Evolutionary conservation across 2,797 vertebrate genomes (phyloP).

Genomic region (Parauchenoglanis ngamensis): DNA sequence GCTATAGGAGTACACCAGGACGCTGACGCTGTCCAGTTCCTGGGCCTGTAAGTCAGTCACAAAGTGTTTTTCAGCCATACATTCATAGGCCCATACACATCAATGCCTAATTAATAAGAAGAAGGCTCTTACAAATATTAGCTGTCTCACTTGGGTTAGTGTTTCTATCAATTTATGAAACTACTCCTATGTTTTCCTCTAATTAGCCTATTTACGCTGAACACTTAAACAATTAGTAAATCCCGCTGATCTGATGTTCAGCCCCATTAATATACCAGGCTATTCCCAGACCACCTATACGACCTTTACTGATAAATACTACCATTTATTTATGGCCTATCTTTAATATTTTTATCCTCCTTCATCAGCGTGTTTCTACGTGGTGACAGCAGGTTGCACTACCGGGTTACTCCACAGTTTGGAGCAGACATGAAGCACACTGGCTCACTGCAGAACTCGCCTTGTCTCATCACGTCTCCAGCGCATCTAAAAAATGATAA

Average conservation of each 20-base stretch:
- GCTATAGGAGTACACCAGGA: background rate
- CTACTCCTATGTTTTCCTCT: conserved; percentile 62
- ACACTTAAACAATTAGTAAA: conserved; percentile 66
- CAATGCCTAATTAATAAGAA: conserved; percentile 79
- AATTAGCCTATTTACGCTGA: conserved; percentile 64
- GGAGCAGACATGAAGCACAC: background rate
- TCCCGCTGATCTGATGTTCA: conserved; percentile 52
- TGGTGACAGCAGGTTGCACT: background rate
- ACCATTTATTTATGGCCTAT: conserved; percentile 5
- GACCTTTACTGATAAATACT: conserved; percentile 26
- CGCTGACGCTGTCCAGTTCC: too few relatives aligned
- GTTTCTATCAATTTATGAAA: conserved; percentile 75
- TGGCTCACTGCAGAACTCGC: background rate
- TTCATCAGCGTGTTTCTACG: background rate
- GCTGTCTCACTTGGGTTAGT: conserved; percentile 71
- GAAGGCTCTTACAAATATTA: conserved; percentile 77
- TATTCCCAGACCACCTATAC: conserved; percentile 35
- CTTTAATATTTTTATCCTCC: conserved; percentile 25
- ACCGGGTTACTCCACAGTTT: background rate
- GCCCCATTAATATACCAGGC: conserved; percentile 42
- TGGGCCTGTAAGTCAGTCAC: background rate
- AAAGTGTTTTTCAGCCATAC: too few relatives aligned
- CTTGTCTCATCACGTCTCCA: conserved; percentile 17
- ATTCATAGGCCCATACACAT: too few relatives aligned
- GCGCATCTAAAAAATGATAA: conserved; percentile 35